Conservation (phyloP, 2,113 vertebrate species). For the Mellivora capensis region DNA sequence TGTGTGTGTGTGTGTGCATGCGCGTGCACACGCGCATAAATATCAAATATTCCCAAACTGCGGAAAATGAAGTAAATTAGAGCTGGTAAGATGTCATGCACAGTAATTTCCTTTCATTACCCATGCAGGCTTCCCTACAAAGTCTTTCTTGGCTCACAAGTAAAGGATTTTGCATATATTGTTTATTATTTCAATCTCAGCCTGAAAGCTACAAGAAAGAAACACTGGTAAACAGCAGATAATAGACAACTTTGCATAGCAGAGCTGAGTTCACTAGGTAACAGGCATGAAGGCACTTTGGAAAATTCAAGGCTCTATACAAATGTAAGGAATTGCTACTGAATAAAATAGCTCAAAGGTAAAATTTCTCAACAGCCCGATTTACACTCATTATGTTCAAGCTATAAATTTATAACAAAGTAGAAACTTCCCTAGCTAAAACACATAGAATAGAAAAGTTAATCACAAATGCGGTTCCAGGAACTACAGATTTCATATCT, state of each 20-base stretch:
- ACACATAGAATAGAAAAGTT: neutral
- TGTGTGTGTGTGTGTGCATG: too few relatives aligned
- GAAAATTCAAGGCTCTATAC: neutral
- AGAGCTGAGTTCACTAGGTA: neutral
- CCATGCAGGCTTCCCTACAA: constrained; percentile 4
- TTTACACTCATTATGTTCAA: constrained; percentile 10
- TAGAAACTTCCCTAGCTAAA: neutral
- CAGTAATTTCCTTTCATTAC: constrained; percentile 22
- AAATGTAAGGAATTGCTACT: neutral
- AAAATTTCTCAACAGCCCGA: neutral
- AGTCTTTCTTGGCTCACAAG: constrained; percentile 45
- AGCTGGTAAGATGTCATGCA: neutral
- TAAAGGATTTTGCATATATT: constrained; percentile 11
- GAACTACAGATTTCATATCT: neutral
- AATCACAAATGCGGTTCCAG: neutral
- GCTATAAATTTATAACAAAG: neutral
- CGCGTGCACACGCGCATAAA: neutral
- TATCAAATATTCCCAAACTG: neutral
- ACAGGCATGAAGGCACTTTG: neutral
- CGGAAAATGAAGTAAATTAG: constrained; percentile 50
- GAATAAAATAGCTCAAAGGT: neutral
- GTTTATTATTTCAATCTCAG: constrained; percentile 49
- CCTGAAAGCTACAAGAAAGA: constrained; percentile 37
- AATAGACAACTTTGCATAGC: neutral
- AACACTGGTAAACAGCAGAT: constrained; percentile 53